phyloP scores from a whole-genome alignment of 2,888 invertebrate genomes.

The Diachrysia chrysitis region DNA sequence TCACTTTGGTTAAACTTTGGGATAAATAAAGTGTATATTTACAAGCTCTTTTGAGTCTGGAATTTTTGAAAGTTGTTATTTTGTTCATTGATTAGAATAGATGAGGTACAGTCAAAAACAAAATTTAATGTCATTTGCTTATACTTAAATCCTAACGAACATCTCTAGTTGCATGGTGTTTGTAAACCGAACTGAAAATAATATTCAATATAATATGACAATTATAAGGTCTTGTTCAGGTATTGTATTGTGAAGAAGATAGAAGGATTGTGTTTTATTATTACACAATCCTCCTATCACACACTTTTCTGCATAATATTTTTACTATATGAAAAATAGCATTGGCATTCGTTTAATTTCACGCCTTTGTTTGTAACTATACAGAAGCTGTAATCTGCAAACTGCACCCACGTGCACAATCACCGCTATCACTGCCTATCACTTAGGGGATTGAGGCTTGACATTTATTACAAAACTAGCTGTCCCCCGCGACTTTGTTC shows the following conservation, averaged over 20 bases:
- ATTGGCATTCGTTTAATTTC: background rate
- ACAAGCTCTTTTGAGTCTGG: constrained; percentile 1
- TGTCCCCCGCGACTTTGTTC: too few species aligned
- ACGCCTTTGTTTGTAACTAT: background rate
- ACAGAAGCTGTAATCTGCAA: background rate
- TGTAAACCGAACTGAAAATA: too few species aligned
- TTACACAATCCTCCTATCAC: too few species aligned
- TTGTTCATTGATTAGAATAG: background rate
- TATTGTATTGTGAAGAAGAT: too few species aligned
- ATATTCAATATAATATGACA: too few species aligned
- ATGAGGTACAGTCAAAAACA: background rate
- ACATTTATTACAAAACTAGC: constrained; percentile 1
- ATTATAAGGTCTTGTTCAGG: too few species aligned
- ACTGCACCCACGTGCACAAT: background rate
- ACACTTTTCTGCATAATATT: too few species aligned
- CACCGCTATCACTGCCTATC: background rate
- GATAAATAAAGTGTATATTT: constrained; percentile 1
- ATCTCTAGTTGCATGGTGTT: too few species aligned
- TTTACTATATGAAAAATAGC: too few species aligned
- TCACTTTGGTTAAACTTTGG: constrained; percentile 18
- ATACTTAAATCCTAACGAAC: too few species aligned
- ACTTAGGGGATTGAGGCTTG: background rate
- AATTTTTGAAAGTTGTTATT: constrained; percentile 3
- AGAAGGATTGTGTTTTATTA: too few species aligned
- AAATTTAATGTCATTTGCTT: too few species aligned